Evolutionary conservation across 1,140 invertebrate genomes (phyloP).

Genomic region (Coelopa frigida): DNA sequence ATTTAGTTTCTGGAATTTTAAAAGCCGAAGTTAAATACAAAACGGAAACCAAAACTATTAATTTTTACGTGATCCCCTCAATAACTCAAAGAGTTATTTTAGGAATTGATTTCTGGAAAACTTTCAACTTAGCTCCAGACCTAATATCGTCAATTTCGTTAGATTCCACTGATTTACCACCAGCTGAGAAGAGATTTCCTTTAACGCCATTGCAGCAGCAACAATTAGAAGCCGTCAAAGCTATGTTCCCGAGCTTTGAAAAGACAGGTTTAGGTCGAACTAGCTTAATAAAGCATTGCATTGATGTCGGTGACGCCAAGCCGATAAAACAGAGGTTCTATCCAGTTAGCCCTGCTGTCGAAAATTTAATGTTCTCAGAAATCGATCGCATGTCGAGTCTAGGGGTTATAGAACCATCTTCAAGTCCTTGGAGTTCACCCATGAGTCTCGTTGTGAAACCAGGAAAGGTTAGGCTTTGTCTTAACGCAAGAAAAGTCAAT

Average conservation of each 20-base stretch:
- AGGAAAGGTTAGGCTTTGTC: slow-evolving; percentile 23
- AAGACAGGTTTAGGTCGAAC: slow-evolving; percentile 7
- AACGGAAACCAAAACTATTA: too few relatives aligned
- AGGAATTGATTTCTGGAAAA: too few relatives aligned
- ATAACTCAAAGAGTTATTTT: too few relatives aligned
- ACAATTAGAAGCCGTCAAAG: background rate
- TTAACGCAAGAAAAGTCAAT: slow-evolving; percentile 33
- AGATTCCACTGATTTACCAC: too few relatives aligned
- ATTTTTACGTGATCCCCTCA: too few relatives aligned
- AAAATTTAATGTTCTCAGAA: slow-evolving; percentile 20
- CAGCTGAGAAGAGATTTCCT: too few relatives aligned
- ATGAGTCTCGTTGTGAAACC: slow-evolving; percentile 27
- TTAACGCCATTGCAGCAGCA: too few relatives aligned
- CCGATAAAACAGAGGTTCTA: slow-evolving; percentile 17
- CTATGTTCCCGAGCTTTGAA: slow-evolving; percentile 7
- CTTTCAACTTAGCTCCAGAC: too few relatives aligned
- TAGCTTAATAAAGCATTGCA: slow-evolving; percentile 10
- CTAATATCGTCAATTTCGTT: too few relatives aligned
- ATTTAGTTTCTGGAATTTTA: too few relatives aligned
- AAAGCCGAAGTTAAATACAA: too few relatives aligned
- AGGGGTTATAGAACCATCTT: slow-evolving; percentile 16
- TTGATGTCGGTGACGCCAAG: slow-evolving; percentile 18
- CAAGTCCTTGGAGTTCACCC: slow-evolving; percentile 13
- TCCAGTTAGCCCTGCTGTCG: slow-evolving; percentile 15
- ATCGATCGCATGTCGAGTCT: slow-evolving; percentile 18